phyloP scores from a whole-genome alignment of 2,888 invertebrate species.

The Polyploca ridens region DNA sequence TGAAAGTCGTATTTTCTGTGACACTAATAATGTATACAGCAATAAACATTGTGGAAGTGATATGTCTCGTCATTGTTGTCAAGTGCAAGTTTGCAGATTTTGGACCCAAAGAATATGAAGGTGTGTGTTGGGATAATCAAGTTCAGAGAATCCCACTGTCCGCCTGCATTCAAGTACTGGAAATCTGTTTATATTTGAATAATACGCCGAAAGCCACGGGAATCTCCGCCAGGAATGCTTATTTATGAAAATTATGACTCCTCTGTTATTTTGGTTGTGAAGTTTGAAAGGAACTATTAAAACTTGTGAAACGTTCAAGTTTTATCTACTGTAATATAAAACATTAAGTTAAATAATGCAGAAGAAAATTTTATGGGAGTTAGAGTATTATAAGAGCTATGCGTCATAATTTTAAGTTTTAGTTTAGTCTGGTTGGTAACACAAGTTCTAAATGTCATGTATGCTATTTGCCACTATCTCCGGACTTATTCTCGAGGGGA shows the following conservation, averaged over 20 bases:
- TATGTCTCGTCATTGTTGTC: background rate
- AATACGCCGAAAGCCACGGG: constrained; percentile 27
- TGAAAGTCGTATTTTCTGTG: too few relatives aligned
- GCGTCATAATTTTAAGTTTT: background rate
- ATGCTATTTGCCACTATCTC: constrained; percentile 3
- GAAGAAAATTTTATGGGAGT: constrained; percentile 3
- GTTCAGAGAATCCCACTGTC: background rate
- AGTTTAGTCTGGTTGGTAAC: background rate
- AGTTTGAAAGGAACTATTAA: constrained; percentile 8
- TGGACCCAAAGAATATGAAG: background rate
- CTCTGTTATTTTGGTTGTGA: constrained; percentile 1
- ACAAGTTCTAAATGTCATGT: background rate
- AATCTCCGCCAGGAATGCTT: constrained; percentile 41
- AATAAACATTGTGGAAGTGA: too few relatives aligned
- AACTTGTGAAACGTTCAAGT: constrained; percentile 8
- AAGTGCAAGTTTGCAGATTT: background rate
- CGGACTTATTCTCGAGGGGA: background rate
- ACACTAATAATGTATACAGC: too few relatives aligned
- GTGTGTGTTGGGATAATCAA: background rate
- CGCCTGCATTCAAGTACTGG: constrained; percentile 30
- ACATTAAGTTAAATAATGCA: background rate
- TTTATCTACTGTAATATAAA: constrained; percentile 6
- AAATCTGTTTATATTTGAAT: constrained; percentile 41
- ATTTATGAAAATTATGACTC: constrained; percentile 42
- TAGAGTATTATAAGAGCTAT: background rate